Evolutionary conservation across 2,113 vertebrate species (phyloP).

Genomic region (Casuarius casuarius): DNA sequence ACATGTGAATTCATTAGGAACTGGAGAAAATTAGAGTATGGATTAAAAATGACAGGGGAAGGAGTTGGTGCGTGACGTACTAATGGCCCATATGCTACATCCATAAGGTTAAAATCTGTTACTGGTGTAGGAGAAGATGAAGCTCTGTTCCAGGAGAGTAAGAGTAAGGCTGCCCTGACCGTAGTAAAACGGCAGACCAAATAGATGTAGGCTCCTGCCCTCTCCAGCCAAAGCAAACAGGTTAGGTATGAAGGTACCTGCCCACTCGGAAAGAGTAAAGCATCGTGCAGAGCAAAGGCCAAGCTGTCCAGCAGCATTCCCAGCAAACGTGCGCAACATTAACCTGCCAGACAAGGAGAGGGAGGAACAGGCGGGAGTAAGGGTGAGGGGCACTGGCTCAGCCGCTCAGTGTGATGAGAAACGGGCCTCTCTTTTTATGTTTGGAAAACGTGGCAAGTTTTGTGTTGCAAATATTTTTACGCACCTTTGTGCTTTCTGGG

Average conservation of each 20-base stretch:
- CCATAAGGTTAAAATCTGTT: not conserved
- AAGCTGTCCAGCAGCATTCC: not conserved
- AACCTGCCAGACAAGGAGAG: accelerated
- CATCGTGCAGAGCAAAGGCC: not conserved
- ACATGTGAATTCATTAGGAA: not conserved
- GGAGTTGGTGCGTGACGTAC: not conserved
- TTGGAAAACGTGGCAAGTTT: not conserved
- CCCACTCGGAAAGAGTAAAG: no score
- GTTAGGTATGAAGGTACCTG: not conserved
- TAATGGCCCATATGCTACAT: not conserved
- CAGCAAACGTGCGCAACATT: accelerated
- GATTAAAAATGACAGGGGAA: not conserved
- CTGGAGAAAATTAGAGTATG: not conserved
- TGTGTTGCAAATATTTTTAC: not conserved
- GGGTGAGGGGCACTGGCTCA: not conserved
- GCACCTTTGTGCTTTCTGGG: not conserved
- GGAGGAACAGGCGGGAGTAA: no score
- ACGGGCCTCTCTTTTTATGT: not conserved
- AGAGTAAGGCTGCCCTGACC: no score
- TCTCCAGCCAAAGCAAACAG: not conserved
- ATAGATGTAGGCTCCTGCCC: not conserved
- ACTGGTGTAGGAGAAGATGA: not conserved
- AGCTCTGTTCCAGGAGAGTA: not conserved
- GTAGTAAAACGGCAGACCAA: not conserved
- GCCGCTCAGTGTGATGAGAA: accelerated